Base-by-base conservation (phyloP, 2,797 vertebrate species). In the Columba guinea region DNA sequence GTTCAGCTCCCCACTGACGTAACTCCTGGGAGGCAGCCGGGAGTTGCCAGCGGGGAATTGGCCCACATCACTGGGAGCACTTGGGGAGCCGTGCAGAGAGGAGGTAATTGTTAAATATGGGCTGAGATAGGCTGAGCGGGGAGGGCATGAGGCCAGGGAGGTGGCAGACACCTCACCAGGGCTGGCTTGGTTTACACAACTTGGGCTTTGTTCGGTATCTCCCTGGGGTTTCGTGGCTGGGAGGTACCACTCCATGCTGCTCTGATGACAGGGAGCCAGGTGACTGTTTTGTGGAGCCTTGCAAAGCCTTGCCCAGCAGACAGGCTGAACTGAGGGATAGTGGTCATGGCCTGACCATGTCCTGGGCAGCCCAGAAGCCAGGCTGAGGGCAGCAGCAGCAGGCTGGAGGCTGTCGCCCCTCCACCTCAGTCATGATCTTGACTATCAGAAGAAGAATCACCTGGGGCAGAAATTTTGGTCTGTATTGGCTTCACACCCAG, bases 81-180 rank as follows among this genome's bases (percentile, higher is more conserved):
- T 86, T 56, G 78, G 70, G 76, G 77, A 95, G 67, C 48, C 26
- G 5, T 52, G 84, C 6, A 8, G 86, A 76, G 70, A 90, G 65
- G 39, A 89, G 93, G 28, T 95, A 97, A 96, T 95, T 93, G 89
- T 96, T 96, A 95, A 95, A 90, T 94, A 90, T 88, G 81, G 92
- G 92, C 71, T 83, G 92, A 95, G 93, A 97, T 94, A 97, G 95
- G 93, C 92, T 95, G 89, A 96, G 89, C 1, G 3, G 56, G 30
- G 67, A 96, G 81, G 94, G 95, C 89, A 96, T 67, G 46, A 95
- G 87, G 92, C 93, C 95, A 95, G 60, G 78, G 84, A 94, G 90
- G 95, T 95, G 84, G 94, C 93, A 94, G 89, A 89, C 82, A 90
- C 81, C 75, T 95, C 92, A 95, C 86, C 68, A 44, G 46, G 14